Base-by-base conservation (phyloP, 1,140 invertebrate genomes). In the Bombus turneri region DNA sequence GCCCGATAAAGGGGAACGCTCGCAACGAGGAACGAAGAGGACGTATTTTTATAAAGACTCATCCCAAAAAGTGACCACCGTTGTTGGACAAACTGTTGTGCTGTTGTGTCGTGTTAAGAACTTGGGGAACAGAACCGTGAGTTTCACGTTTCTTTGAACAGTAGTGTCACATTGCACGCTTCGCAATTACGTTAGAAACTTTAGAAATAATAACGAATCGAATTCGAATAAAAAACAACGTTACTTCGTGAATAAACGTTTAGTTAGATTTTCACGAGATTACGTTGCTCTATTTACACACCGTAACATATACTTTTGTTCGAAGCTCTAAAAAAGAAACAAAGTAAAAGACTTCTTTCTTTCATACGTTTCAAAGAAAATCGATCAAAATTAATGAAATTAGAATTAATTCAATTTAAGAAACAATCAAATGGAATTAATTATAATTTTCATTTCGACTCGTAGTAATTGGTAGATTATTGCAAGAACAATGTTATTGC, bases 61-160 rank as follows among this genome's bases (percentile, higher is more conserved):
- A 22, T 96, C 97, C 5, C 95, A 97, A 85, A 98, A 98, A 94
- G 96, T 98, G 81, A 98, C 97, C 0, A 96, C 97, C 1, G 96
- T 98, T 31, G 97, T 98, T 1, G 98, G 98, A 12, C 97, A 98
- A 93, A 96, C 97, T 2, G 97, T 97, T 2, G 95, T 98, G 86
- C 95, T 98, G 78, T 96, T 97, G 91, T 98, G 98, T 92, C 96
- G 97, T 41, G 97, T 98, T 47, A 97, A 97, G 92, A 97, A 98
- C 94, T 97, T 98, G 90, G 98, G 97, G 37, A 98, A 98, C 91
- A 96, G 97, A 95, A 98, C 98, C 93, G 98, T 98, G 94, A 97
- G 97, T 96, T 83, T 79, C 53, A 41, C 13, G 12, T 47, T 28
- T 47, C 25, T 18, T 69, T 31, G 34, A 47, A 57, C 64, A 64